These are phyloP conservation scores for Macrosiphum euphorbiae DNA, from an alignment of 2,888 invertebrate genomes.

Conservation along the genomic window DNA sequence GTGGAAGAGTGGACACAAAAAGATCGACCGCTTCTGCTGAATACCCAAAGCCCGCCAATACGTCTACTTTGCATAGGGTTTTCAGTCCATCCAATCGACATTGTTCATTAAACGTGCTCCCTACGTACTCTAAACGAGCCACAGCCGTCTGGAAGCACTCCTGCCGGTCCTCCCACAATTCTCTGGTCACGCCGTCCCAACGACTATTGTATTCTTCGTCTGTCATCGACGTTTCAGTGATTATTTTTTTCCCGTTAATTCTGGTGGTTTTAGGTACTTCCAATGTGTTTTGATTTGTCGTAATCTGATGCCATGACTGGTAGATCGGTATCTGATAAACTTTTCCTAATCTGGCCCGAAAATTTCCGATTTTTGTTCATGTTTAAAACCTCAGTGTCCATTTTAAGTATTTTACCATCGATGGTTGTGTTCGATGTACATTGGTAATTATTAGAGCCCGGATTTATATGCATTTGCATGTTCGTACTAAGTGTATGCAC, in stretches of 20 bases:
- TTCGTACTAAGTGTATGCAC: no score
- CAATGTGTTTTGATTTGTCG: background rate
- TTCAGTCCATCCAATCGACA: conserved; percentile 32
- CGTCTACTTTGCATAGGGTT: conserved; percentile 39
- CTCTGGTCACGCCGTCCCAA: background rate
- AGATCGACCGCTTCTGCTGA: conserved; percentile 58
- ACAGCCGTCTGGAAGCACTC: conserved; percentile 39
- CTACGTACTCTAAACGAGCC: conserved; percentile 49
- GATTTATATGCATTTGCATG: no score
- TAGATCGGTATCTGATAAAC: conserved; percentile 43
- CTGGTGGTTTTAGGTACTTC: background rate
- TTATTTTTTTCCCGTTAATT: background rate
- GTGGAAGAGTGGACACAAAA: conserved; percentile 31
- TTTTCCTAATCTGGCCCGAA: background rate
- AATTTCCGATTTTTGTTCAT: background rate
- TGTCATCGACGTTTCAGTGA: background rate
- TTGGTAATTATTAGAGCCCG: background rate
- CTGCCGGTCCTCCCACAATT: conserved; percentile 12
- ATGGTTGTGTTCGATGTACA: background rate
- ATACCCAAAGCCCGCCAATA: conserved; percentile 21
- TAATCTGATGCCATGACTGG: background rate
- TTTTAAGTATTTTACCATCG: background rate
- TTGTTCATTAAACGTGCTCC: conserved; percentile 21
- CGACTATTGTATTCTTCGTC: background rate
- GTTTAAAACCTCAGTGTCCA: background rate